A percentile compares a stretch with the other conserved stretches of the same genome.
Conservation (phyloP, 2,797 vertebrate species). For the Epinephelus malabaricus region DNA sequence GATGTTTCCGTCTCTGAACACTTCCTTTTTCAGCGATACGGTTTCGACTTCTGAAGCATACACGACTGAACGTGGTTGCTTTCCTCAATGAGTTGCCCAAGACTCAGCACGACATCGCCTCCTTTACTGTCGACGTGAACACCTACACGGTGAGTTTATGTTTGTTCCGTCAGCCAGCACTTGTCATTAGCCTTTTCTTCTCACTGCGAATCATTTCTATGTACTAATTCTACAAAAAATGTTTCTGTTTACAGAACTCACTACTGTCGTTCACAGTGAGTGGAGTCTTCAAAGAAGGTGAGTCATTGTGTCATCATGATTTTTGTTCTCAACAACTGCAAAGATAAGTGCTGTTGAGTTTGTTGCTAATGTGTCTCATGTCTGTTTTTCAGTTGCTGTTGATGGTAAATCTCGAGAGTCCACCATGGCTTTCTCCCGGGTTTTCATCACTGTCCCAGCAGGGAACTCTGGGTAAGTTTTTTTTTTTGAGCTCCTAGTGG, state of each 20-base stretch:
- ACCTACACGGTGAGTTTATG: conserved; percentile 88
- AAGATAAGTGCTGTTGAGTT: neutral
- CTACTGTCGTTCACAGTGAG: conserved; percentile 92
- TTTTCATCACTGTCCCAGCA: conserved; percentile 92
- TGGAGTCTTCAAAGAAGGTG: conserved; percentile 95
- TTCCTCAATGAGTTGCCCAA: conserved; percentile 94
- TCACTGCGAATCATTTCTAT: conserved; percentile 14
- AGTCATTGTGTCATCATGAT: conserved; percentile 29
- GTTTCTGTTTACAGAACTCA: conserved; percentile 84
- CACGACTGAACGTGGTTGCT: conserved; percentile 92
- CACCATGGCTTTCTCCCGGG: conserved; percentile 91
- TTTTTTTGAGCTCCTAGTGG: conserved; percentile 11
- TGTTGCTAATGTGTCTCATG: neutral
- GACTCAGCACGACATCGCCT: conserved; percentile 92
- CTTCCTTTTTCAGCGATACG: conserved; percentile 82
- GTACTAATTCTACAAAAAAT: conserved; percentile 15
- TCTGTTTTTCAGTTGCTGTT: conserved; percentile 80
- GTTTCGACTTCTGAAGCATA: conserved; percentile 91
- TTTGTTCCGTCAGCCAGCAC: neutral
- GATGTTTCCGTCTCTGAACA: conserved; percentile 17
- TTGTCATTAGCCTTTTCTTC: neutral
- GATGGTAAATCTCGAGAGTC: conserved; percentile 89
- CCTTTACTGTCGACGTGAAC: conserved; percentile 92
- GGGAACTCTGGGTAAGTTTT: conserved; percentile 87
- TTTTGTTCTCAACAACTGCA: neutral